Conservation (phyloP, 2,113 vertebrate species). For the Dasyprocta punctata region DNA sequence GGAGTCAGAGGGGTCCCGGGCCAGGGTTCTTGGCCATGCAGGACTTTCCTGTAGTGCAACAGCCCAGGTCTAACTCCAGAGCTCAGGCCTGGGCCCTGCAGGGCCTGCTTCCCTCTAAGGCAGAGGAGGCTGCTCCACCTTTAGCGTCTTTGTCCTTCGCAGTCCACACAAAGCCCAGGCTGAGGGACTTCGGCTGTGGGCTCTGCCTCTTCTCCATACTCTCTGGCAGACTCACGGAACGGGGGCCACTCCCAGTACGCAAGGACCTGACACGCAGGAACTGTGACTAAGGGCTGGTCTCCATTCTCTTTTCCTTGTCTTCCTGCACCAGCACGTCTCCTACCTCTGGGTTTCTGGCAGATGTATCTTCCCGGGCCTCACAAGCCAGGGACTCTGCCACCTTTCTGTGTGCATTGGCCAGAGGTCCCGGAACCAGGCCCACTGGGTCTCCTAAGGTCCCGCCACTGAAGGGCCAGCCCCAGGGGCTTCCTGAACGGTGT, state of each 20-base stretch:
- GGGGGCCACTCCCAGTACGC: accelerated
- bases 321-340: not conserved
- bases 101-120: too few relatives aligned
- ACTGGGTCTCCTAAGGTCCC: accelerated
- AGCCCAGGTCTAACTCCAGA: not conserved
- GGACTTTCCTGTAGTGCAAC: not conserved
- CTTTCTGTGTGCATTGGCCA: not conserved
- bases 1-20: not conserved
- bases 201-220: accelerated
- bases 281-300: accelerated
- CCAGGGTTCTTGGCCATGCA: not conserved
- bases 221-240: accelerated
- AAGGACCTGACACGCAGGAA: accelerated
- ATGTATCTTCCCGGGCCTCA: not conserved
- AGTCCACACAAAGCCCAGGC: not conserved
- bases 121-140: not conserved
- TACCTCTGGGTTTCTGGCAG: accelerated
- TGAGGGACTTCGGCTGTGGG: not conserved
- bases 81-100: not conserved
- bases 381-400: too few relatives aligned
- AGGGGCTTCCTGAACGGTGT: too few relatives aligned
- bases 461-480: not conserved
- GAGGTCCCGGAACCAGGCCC: accelerated
- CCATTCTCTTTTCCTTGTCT: not conserved
- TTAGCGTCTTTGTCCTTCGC: not conserved